Evolutionary conservation across 2,888 invertebrate species (phyloP).

Genomic region (Hirtodrosophila trivittata): DNA sequence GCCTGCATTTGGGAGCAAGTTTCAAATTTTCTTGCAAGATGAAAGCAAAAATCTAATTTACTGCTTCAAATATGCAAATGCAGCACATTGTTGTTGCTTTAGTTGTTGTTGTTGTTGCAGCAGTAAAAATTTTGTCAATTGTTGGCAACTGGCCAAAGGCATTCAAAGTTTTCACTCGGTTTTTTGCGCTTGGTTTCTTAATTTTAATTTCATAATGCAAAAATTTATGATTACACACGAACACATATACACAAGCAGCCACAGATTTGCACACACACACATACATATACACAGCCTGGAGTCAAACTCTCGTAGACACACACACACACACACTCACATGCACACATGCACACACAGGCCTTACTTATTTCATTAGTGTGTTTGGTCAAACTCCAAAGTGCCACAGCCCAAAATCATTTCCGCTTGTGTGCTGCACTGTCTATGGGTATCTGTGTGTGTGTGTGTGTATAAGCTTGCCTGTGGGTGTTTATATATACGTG

Average conservation of each 20-base stretch:
- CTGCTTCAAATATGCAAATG: slow-evolving; percentile 59
- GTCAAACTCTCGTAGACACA: background rate
- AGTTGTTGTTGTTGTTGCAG: slow-evolving; percentile 18
- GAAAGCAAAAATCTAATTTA: slow-evolving; percentile 58
- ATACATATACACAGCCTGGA: slow-evolving; percentile 1
- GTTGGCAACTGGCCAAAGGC: slow-evolving; percentile 47
- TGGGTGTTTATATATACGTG: background rate
- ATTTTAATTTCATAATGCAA: slow-evolving; percentile 61
- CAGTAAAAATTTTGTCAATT: slow-evolving; percentile 54
- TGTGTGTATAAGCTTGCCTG: background rate
- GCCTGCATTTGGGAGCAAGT: slow-evolving; percentile 32
- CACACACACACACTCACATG: slow-evolving; percentile 1
- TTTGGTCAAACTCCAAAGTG: slow-evolving; percentile 40
- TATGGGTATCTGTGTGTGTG: slow-evolving; percentile 8
- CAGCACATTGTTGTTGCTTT: slow-evolving; percentile 15
- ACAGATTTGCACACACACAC: background rate
- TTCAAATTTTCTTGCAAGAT: slow-evolving; percentile 40
- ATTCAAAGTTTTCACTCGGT: slow-evolving; percentile 42
- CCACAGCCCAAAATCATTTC: slow-evolving; percentile 25
- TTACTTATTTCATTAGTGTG: slow-evolving; percentile 41
- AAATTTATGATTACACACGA: slow-evolving; percentile 49
- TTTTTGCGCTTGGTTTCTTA: slow-evolving; percentile 45
- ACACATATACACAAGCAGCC: background rate
- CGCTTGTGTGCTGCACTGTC: slow-evolving; percentile 8
- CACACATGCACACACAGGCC: background rate